Evolutionary conservation across 2,113 vertebrate genomes (phyloP).

Genomic region (Microtus ochrogaster): DNA sequence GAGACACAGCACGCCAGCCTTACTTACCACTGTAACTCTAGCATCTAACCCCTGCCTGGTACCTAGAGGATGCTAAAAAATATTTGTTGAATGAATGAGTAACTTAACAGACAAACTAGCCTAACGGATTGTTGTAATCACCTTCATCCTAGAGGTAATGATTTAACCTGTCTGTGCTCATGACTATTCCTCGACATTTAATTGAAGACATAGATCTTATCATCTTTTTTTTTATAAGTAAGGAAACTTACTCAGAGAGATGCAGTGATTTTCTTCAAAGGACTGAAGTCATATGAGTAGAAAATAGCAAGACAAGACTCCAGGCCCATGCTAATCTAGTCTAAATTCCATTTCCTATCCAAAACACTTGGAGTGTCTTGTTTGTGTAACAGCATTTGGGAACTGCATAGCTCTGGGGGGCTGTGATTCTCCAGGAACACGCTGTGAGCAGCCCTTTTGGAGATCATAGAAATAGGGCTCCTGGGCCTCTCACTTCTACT

Average conservation of each 20-base stretch:
- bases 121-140: background rate
- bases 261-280: background rate
- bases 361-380: background rate
- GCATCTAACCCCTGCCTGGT: background rate
- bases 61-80: background rate
- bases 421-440: background rate
- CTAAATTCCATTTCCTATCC: background rate
- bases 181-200: background rate
- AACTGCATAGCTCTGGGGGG: background rate
- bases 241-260: background rate
- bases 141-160: background rate
- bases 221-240: background rate
- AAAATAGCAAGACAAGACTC: background rate
- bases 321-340: background rate
- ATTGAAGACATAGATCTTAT: background rate
- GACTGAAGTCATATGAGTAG: background rate
- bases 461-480: background rate
- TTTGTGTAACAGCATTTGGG: background rate
- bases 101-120: background rate
- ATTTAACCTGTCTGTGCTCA: background rate
- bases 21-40: background rate
- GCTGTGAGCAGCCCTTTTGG: background rate
- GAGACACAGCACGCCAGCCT: background rate
- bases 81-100: background rate
- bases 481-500: background rate